phyloP scores from a whole-genome alignment of 2,888 invertebrate genomes.

The Vesta saturnalis region DNA sequence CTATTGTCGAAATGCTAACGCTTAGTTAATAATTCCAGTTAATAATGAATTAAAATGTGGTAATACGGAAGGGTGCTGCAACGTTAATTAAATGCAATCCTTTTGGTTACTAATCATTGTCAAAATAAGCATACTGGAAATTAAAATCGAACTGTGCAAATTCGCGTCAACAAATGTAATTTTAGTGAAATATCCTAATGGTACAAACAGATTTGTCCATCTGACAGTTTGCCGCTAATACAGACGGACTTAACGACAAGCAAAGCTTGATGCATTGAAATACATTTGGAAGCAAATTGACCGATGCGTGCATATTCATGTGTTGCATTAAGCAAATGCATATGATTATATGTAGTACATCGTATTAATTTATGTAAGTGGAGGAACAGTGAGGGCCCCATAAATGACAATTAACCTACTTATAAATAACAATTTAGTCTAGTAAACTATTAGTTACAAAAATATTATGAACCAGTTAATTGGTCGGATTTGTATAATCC shows the following conservation, averaged over 20 bases:
- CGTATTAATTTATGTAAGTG: conserved; percentile 34
- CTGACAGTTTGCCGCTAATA: conserved; percentile 58
- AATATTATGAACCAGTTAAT: background rate
- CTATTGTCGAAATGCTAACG: background rate
- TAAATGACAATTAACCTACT: background rate
- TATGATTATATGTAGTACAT: conserved; percentile 44
- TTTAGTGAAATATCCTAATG: conserved; percentile 60
- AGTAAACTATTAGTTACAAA: background rate
- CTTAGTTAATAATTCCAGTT: background rate
- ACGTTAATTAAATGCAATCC: conserved; percentile 23
- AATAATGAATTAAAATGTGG: background rate
- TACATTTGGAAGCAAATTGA: conserved; percentile 57
- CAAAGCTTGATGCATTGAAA: conserved; percentile 59
- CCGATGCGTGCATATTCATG: conserved; percentile 50
- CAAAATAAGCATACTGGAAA: conserved; percentile 38
- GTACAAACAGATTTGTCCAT: conserved; percentile 60
- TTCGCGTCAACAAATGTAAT: conserved; percentile 60
- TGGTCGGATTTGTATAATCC: background rate
- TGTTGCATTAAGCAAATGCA: conserved; percentile 45
- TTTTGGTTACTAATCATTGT: conserved; percentile 36
- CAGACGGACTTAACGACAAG: conserved; percentile 60
- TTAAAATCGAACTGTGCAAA: conserved; percentile 44
- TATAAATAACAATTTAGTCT: background rate
- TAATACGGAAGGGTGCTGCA: background rate
- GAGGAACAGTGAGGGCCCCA: background rate